Evolutionary conservation across 1,140 invertebrate species (phyloP).

Genomic region (Trachymyrmex cornetzi): DNA sequence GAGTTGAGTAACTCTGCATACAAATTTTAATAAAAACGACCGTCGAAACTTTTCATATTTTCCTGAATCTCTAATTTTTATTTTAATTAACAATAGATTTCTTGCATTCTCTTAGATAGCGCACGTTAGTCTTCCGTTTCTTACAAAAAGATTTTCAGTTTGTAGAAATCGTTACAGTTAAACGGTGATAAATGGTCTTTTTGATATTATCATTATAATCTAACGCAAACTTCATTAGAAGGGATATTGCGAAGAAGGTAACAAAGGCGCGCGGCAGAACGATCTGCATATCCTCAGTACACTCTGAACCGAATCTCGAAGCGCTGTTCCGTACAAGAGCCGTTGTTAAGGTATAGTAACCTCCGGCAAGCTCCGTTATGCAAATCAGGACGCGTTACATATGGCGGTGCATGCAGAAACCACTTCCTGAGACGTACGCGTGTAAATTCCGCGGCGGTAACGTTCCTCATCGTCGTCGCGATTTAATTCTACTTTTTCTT

Average conservation of each 20-base stretch:
- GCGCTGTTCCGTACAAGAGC: conserved; percentile 40
- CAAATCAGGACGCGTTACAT: conserved; percentile 75
- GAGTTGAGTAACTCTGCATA: background rate
- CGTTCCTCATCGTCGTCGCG: conserved; percentile 39
- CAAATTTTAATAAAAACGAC: background rate
- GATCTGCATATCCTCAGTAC: conserved; percentile 37
- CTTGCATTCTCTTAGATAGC: background rate
- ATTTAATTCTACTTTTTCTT: conserved; percentile 9
- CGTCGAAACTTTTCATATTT: background rate
- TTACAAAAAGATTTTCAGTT: background rate
- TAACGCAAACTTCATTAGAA: conserved; percentile 17
- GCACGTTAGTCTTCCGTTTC: background rate
- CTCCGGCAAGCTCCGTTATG: conserved; percentile 74
- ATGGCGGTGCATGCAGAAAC: conserved; percentile 66
- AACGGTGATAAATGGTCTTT: conserved; percentile 11
- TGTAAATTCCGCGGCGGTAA: conserved; percentile 50
- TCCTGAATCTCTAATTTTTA: background rate
- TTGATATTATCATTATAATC: conserved; percentile 16
- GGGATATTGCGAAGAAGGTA: conserved; percentile 26
- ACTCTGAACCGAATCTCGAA: conserved; percentile 33
- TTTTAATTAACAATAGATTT: conserved; percentile 7
- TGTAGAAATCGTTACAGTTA: background rate
- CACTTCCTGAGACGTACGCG: conserved; percentile 72
- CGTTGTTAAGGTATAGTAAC: conserved; percentile 67
- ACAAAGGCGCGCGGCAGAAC: conserved; percentile 10